Evolutionary conservation across 1,140 invertebrate genomes (phyloP), one percentile per base, ranked within the genome.

Genomic region (Achatina immaculata): DNA sequence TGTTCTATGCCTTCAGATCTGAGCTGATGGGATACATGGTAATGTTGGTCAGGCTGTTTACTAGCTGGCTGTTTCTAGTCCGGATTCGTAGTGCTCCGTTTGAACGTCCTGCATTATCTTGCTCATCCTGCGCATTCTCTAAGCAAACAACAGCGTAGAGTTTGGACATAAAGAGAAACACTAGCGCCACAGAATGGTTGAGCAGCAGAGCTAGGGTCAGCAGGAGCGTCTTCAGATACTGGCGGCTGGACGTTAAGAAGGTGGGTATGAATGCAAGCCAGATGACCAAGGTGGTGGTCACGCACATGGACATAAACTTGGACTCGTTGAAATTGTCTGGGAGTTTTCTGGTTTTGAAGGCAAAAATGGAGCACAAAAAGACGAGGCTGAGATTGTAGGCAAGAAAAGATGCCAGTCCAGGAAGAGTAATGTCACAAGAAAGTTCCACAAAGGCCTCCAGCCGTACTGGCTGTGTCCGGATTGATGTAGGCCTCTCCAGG

Each of bases 381-480:
- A 97, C 96, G 43, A 97, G 93, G 42, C 96, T 92, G 83, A 97
- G 95, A 0, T 96, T 96, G 93, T 97, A 97, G 85, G 94, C 94
- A 91, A 97, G 83, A 72, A 82, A 83, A 51, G 82, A 69, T 58
- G 62, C 19, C 51, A 84, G 51, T 34, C 78, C 78, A 3, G 45
- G 38, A 6, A 83, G 78, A 28, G 80, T 45, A 21, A 83, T 2
- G 36, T 81, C 58, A 38, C 85, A 84, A 48, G 66, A 36, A 1
- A 73, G 71, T 28, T 73, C 71, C 42, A 73, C 71, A 48, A 14
- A 74, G 2, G 43, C 11, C 28, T 74, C 72, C 1, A 43, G n/a
- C 14, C 72, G 9, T 21, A 74, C 72, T 43, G 42, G 72, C 45
- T 74, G 72, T 34, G 42, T 74, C 19, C 24, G 72, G 19, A 34